Base-by-base conservation (phyloP, 2,888 invertebrate species). In the Diachrysia chrysitis region DNA sequence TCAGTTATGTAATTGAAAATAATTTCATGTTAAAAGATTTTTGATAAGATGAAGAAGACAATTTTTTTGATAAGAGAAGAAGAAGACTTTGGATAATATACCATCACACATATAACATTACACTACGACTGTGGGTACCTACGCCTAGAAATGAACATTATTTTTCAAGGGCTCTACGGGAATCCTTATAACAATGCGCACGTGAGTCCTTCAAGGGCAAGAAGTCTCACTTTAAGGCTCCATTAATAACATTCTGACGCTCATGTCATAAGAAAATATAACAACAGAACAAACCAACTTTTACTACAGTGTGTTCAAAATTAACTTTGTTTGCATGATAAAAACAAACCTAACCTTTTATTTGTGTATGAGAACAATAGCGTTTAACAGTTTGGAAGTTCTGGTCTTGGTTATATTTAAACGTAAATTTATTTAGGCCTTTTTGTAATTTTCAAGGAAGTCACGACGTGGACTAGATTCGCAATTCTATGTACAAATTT, bases 181-280 rank as follows among this genome's bases (percentile, higher is more conserved):
- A 58, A 73, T 3, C 37, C 16, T 66, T 59, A 32, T 21, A 58
- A 65, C 37, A 35, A 14, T 42, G 48, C 23, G 17, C 37, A 55
- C 58, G 46, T 51, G 23, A 16, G 54, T 58, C 6, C 23, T 37
- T 57, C 51, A 17, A 6, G 25, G 25, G 12, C 1, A 46, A 9
- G 12, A 6, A 42, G 51, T 46, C n/a, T 35, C 21, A 48, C 56
- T 75, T 25, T 25, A 55, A 10, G 48, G 48, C 5, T 37, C 53
- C 53, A 73, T 60, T 67, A n/a, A 73, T n/a, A 51, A 60, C 23
- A 35, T 37, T 35, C 19, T 35, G 14, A 35, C 17, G 16, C 17
- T 17, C 29, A 29, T 25, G 17, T n/a, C 3, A n/a, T 29, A 55
- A 55, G 25, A 55, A 55, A 55, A 29, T 25, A 55, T 29, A 9